Evolutionary conservation across 2,888 invertebrate genomes (phyloP).

Genomic region (Cistogaster globosa): DNA sequence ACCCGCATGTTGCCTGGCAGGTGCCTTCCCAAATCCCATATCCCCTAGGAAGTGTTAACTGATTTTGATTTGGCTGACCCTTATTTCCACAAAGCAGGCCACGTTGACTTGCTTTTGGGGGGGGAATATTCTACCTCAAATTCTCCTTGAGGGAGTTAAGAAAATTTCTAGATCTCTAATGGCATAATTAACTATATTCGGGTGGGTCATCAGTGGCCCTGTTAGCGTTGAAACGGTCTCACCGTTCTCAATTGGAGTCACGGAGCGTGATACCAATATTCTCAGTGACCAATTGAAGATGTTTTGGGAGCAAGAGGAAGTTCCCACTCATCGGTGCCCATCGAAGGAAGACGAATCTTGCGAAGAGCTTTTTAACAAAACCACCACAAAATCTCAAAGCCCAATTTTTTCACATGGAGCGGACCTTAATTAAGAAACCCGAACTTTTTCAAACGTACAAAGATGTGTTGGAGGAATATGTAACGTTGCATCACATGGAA

Average conservation of each 20-base stretch:
- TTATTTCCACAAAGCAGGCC: not conserved
- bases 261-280: too few relatives aligned
- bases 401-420: too few relatives aligned
- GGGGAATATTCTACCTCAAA: conserved; percentile 31
- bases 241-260: conserved; percentile 25
- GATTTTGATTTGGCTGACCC: conserved; percentile 32
- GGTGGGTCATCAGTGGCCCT: conserved; percentile 49
- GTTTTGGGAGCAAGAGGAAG: too few relatives aligned
- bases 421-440: too few relatives aligned
- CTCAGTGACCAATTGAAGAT: too few relatives aligned
- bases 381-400: too few relatives aligned
- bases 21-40: not conserved
- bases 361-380: too few relatives aligned
- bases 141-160: conserved; percentile 30
- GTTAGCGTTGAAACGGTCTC: conserved; percentile 1
- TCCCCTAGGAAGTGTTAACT: not conserved
- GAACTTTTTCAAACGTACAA: too few relatives aligned
- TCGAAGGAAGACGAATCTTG: not conserved
- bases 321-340: too few relatives aligned
- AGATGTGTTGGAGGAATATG: too few relatives aligned
- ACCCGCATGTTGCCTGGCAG: conserved; percentile 1
- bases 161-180: not conserved
- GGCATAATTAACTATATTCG: conserved; percentile 47
- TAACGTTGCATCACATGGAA: too few relatives aligned
- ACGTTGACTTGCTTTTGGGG: conserved; percentile 42